Conservation (phyloP, 53 echinoderm and acorn worm species). For the Patiria pectinifera region DNA sequence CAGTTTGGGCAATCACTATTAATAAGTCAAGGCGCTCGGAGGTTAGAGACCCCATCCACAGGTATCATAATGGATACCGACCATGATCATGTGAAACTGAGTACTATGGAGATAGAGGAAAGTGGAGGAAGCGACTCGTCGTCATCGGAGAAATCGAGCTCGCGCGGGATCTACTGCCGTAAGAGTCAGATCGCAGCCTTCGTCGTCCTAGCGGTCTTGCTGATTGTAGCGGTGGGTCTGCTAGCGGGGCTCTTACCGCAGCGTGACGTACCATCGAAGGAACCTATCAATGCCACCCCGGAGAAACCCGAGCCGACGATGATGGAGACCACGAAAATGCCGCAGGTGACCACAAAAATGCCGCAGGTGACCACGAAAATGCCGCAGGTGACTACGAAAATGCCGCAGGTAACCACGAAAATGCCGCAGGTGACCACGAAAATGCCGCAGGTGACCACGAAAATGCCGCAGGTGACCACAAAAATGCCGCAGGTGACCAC, state of each 20-base stretch:
- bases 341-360: not conserved
- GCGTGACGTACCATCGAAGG: not conserved
- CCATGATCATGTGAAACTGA: not conserved
- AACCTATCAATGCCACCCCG: not conserved
- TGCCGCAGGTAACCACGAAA: too few species aligned
- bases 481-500: too few species aligned
- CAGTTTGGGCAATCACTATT: too few species aligned
- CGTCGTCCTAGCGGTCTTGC: slow-evolving; percentile 52
- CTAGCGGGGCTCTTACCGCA: slow-evolving; percentile 76
- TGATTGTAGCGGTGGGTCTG: slow-evolving; percentile 69
- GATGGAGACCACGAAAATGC: not conserved
- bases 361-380: not conserved
- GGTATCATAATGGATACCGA: not conserved
- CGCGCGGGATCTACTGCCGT: slow-evolving; percentile 45
- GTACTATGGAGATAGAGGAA: not conserved
- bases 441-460: too few species aligned
- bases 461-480: too few species aligned
- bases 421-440: too few species aligned
- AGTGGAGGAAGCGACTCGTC: not conserved
- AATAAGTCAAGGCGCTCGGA: too few species aligned
- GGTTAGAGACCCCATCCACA: not conserved
- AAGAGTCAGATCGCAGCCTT: slow-evolving; percentile 66
- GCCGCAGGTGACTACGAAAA: too few species aligned
- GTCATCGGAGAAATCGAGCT: not conserved
- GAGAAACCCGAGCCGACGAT: not conserved